Evolutionary conservation across 2,888 invertebrate species (phyloP), one percentile per base, ranked within the genome.

Genomic region (Helleia helle): DNA sequence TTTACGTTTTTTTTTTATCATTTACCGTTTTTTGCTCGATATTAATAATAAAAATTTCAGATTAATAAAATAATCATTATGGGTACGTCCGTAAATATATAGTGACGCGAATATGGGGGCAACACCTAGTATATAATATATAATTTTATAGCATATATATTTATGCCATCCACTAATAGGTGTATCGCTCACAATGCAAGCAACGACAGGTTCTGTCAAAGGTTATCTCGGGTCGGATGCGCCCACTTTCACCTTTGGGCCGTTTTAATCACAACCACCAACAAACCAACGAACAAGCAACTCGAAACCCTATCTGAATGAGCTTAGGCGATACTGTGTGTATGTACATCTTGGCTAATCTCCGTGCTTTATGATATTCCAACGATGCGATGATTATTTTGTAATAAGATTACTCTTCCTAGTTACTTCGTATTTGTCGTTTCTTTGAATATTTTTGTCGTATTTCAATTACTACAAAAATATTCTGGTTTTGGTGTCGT

Each of bases 141-240:
- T n/a, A n/a, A n/a, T n/a, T n/a, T n/a, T n/a, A n/a, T n/a, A n/a
- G 17, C 18, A 12, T 38, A 29, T 29, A 48, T 42, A 48, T 50
- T 50, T 45, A 41, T 48, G 46, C 51, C 47, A 47, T 49, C 50
- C 44, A 43, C 63, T 69, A 68, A 70, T 67, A 67, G 67, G 65
- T 65, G 68, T 68, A 70, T 71, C 54, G 51, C 62, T 71, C 67
- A 74, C 72, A 74, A 71, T 71, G 64, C 65, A 46, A 50, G 54
- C 56, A 61, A 54, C 67, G 72, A 74, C 74, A 73, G 73, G 73
- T 72, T 64, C 58, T 64, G 67, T 51, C 69, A 76, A 62, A 73
- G 79, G 77, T 75, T 74, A 79, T 72, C 74, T 67, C 47, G 30
- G 69, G 66, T 71, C 66, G 65, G 79, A 80, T 75, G 79, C 65